A percentile compares a stretch with the other conserved stretches of the same genome.
These are phyloP conservation scores for Tetrao urogallus DNA, from an alignment of 2,113 vertebrate genomes.

Conservation along the genomic window DNA sequence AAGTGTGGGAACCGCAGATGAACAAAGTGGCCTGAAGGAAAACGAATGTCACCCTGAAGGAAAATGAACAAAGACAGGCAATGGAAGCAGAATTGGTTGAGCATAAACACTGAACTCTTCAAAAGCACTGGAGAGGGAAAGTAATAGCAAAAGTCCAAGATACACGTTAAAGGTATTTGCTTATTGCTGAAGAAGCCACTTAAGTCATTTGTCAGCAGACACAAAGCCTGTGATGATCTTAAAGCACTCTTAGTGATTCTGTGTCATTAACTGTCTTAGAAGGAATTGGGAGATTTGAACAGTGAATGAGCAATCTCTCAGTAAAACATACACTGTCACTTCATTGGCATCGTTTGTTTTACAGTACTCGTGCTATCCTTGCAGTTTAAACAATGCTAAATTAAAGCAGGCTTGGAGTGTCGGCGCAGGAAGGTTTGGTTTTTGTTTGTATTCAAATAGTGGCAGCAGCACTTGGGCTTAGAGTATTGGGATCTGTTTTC, in stretches of 20 bases:
- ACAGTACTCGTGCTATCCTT: neutral
- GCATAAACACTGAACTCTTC: neutral
- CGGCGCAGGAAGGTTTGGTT: slow-evolving; percentile 35
- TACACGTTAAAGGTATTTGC: slow-evolving; percentile 7
- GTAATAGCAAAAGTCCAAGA: neutral
- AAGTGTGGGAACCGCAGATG: neutral
- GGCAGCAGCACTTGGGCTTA: neutral
- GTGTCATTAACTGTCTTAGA: neutral
- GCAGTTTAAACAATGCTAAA: neutral
- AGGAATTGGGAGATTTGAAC: neutral
- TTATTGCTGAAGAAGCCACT: neutral
- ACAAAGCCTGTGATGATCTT: neutral
- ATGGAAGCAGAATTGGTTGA: neutral
- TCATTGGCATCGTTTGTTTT: neutral
- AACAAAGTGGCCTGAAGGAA: neutral
- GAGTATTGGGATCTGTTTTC: slow-evolving; percentile 33
- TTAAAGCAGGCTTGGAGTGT: slow-evolving; percentile 9
- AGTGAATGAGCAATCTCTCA: neutral
- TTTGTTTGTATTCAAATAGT: slow-evolving; percentile 53
- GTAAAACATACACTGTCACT: neutral
- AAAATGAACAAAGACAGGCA: neutral
- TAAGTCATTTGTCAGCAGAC: neutral
- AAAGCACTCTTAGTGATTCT: neutral
- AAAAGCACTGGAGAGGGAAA: neutral
- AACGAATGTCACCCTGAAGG: neutral